Percentiles rank a stretch among this genome's conserved stretches.
phyloP scores from a whole-genome alignment of 2,113 vertebrate genomes.

The Orcinus orca region DNA sequence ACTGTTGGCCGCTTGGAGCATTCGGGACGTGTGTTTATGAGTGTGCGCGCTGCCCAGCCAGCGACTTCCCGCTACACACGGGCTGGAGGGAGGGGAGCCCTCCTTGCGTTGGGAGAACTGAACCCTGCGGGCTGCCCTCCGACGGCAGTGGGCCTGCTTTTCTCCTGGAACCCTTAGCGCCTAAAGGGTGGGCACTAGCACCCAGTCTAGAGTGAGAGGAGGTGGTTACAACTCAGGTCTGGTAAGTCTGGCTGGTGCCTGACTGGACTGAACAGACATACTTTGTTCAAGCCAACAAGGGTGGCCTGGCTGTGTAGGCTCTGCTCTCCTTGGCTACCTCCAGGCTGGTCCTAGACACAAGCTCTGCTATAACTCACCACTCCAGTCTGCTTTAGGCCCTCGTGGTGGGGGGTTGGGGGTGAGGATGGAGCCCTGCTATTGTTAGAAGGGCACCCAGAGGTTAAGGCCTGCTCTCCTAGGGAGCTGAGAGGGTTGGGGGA shows the following conservation, averaged over 20 bases:
- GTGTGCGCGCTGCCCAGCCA: neutral
- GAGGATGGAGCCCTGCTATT: too few species aligned
- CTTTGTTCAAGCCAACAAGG: rapidly evolving
- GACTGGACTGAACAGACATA: rapidly evolving
- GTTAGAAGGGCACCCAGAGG: neutral
- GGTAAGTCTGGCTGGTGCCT: neutral
- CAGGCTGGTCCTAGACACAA: neutral
- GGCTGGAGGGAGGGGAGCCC: neutral
- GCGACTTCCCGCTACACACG: rapidly evolving
- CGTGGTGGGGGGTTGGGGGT: rapidly evolving
- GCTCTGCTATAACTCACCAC: neutral
- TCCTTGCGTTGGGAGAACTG: neutral
- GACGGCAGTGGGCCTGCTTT: rapidly evolving
- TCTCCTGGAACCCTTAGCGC: neutral
- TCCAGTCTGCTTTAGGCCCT: neutral
- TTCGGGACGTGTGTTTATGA: rapidly evolving
- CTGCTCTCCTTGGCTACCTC: too few species aligned
- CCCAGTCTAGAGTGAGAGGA: too few species aligned
- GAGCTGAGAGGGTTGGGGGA: neutral
- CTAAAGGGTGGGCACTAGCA: neutral
- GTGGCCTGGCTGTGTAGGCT: neutral
- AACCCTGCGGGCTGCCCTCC: neutral
- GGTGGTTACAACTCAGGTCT: rapidly evolving
- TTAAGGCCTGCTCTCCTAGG: neutral
- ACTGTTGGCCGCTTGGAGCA: neutral